phyloP scores from a whole-genome alignment of 1,140 invertebrate genomes.

The Triops longicaudatus region DNA sequence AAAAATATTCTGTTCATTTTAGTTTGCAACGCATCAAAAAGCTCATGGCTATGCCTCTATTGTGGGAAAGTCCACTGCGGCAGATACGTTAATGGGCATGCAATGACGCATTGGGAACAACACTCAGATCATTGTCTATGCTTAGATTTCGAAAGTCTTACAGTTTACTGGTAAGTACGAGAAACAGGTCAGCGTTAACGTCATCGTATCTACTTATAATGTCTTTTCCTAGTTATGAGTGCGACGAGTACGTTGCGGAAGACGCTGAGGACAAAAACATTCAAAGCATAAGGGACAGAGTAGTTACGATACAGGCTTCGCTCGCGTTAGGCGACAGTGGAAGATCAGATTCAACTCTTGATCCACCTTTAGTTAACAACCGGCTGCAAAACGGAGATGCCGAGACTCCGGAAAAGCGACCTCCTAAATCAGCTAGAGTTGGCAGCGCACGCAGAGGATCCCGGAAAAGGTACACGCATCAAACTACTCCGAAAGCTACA shows the following conservation, averaged over 20 bases:
- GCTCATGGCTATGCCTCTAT: constrained; percentile 65
- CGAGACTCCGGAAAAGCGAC: constrained; percentile 33
- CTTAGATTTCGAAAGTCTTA: constrained; percentile 63
- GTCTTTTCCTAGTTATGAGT: constrained; percentile 56
- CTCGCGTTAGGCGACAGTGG: background rate
- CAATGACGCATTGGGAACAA: constrained; percentile 58
- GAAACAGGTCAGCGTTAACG: constrained; percentile 26
- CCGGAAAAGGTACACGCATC: background rate
- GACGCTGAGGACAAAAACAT: constrained; percentile 55
- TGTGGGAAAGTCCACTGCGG: constrained; percentile 67
- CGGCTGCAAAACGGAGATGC: background rate
- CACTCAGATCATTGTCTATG: constrained; percentile 55
- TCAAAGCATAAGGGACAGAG: constrained; percentile 49
- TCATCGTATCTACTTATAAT: background rate
- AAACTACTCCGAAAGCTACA: background rate
- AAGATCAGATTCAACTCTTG: background rate
- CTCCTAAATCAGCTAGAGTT: background rate
- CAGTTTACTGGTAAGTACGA: constrained; percentile 60
- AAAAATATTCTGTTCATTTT: constrained; percentile 32
- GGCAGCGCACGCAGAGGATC: background rate
- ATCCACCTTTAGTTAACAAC: background rate
- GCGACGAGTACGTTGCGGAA: constrained; percentile 71
- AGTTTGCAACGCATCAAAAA: constrained; percentile 59
- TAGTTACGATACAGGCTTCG: background rate
- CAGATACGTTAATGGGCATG: constrained; percentile 67